Evolutionary conservation across 1,140 invertebrate genomes (phyloP).

Genomic region (Diprion similis): DNA sequence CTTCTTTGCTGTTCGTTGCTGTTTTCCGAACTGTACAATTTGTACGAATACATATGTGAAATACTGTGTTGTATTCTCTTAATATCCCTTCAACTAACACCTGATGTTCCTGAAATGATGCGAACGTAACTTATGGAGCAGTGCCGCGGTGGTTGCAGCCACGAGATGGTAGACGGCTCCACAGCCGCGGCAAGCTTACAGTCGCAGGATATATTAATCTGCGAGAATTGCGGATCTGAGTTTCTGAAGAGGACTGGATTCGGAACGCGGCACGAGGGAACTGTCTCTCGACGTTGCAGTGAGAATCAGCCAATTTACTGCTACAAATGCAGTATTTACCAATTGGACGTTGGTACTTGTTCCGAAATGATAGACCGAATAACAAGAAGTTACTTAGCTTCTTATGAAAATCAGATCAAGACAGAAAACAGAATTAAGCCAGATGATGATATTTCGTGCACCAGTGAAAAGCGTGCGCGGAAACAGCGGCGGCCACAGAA

Average conservation of each 20-base stretch:
- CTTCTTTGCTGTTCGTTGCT: no score
- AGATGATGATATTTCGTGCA: no score
- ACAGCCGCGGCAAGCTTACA: conserved; percentile 37
- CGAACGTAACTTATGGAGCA: conserved; percentile 57
- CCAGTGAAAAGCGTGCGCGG: background rate
- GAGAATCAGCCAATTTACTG: background rate
- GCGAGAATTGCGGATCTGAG: conserved; percentile 11
- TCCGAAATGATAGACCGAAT: background rate
- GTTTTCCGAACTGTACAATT: background rate
- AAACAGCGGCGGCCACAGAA: background rate
- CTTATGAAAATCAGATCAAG: background rate
- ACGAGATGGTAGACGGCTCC: conserved; percentile 58
- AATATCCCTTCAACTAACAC: background rate
- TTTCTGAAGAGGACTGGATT: background rate
- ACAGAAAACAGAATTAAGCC: background rate
- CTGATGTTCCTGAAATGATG: conserved; percentile 34
- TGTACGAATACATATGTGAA: background rate
- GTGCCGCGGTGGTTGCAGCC: conserved; percentile 61
- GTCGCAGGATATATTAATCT: background rate
- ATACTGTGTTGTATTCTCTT: background rate
- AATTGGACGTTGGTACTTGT: conserved; percentile 7
- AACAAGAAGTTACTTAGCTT: conserved; percentile 1
- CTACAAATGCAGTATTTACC: background rate
- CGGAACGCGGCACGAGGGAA: background rate
- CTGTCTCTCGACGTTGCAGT: background rate